phyloP scores from a whole-genome alignment of 1,140 invertebrate species.

The Cardiocondyla obscurior region DNA sequence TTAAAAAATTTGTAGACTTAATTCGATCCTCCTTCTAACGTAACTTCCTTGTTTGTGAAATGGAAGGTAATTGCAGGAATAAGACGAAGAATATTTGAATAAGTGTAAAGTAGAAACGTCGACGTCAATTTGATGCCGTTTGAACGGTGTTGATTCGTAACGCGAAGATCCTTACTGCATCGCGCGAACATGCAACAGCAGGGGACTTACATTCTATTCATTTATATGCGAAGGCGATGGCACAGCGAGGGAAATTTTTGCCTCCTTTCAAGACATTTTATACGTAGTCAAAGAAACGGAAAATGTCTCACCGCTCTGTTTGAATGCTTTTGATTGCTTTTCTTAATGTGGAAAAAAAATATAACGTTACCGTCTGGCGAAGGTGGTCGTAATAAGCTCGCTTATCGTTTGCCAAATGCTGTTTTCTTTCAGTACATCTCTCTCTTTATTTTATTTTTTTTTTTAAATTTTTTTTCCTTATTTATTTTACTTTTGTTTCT shows the following conservation, averaged over 20 bases:
- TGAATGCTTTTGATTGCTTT: conserved; percentile 56
- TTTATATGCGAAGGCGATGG: conserved; percentile 36
- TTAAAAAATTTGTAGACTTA: neutral
- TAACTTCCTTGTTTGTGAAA: neutral
- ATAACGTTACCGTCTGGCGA: conserved; percentile 28
- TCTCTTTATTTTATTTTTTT: conserved; percentile 11
- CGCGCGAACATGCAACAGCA: conserved; percentile 18
- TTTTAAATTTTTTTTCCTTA: too few relatives aligned
- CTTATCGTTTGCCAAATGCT: conserved; percentile 37
- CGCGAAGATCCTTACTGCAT: neutral
- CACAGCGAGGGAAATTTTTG: conserved; percentile 10
- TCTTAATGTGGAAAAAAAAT: conserved; percentile 49
- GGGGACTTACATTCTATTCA: conserved; percentile 36
- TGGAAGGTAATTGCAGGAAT: neutral
- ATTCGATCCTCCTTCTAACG: neutral
- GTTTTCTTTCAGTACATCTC: neutral
- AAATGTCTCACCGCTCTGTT: conserved; percentile 23
- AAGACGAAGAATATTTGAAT: neutral
- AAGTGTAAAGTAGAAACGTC: neutral
- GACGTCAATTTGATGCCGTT: neutral
- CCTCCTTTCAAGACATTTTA: conserved; percentile 11
- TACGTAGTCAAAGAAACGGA: conserved; percentile 40
- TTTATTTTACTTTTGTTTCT: conserved; percentile 22
- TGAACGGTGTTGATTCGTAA: neutral
- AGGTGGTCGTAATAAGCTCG: conserved; percentile 35